Percentiles rank a stretch among this genome's conserved stretches.
These are phyloP conservation scores for Cheilosia soror DNA, from an alignment of 2,888 invertebrate genomes.

Conservation along the genomic window DNA sequence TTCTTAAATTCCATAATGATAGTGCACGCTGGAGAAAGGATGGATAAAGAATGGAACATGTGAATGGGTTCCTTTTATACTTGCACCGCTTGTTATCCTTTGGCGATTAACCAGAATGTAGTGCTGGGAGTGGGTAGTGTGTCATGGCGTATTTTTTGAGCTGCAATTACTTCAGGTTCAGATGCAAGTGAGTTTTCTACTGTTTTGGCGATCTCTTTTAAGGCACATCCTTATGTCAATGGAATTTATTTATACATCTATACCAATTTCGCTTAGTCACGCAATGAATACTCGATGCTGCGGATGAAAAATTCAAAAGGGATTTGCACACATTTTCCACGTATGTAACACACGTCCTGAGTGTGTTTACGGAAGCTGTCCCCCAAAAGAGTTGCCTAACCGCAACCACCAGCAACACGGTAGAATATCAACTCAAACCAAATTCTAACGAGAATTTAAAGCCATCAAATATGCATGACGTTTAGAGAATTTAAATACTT, in stretches of 20 bases:
- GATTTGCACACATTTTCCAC: conserved; percentile 28
- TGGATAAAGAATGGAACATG: background rate
- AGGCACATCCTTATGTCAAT: background rate
- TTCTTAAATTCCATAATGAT: conserved; percentile 22
- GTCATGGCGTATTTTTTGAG: background rate
- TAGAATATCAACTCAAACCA: conserved; percentile 9
- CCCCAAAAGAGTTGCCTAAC: background rate
- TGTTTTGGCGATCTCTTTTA: background rate
- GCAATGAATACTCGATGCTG: conserved; percentile 19
- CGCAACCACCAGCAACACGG: background rate
- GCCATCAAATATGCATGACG: conserved; percentile 61
- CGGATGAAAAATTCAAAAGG: conserved; percentile 17
- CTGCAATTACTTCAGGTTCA: conserved; percentile 9
- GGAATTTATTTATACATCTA: background rate
- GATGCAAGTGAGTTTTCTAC: background rate
- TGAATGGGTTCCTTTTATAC: conserved; percentile 9
- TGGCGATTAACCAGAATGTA: background rate
- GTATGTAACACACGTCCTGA: conserved; percentile 6
- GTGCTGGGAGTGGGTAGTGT: no score
- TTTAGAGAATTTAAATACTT: conserved; percentile 65
- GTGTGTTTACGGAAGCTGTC: conserved; percentile 21
- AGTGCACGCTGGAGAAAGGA: background rate
- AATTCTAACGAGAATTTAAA: conserved; percentile 39
- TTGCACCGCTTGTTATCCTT: background rate
- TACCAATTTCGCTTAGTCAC: conserved; percentile 2